Conservation (phyloP, 2,113 vertebrate genomes). For the Conger conger region DNA sequence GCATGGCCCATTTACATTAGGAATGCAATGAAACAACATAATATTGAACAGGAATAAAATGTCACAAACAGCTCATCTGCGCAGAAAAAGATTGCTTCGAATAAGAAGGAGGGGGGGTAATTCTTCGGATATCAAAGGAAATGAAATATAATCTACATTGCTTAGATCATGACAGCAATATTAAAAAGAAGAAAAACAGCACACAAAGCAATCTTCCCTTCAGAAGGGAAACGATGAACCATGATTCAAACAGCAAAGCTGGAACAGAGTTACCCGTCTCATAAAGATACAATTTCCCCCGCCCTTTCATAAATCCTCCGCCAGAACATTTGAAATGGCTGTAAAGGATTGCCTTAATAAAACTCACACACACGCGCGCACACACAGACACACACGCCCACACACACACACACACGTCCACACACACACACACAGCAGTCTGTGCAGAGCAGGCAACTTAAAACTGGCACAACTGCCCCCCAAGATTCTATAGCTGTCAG, state of each 20-base stretch:
- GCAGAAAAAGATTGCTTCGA: neutral
- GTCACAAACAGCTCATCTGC: neutral
- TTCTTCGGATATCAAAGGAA: neutral
- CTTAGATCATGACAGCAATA: neutral
- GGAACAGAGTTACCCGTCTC: neutral
- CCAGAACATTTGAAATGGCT: neutral
- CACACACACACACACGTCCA: no score
- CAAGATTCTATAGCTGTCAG: neutral
- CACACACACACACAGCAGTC: no score
- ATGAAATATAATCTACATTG: neutral
- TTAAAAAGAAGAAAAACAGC: neutral
- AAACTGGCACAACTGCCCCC: neutral
- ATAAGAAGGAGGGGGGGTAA: neutral
- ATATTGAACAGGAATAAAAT: neutral
- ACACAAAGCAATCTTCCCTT: neutral
- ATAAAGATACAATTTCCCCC: constrained; percentile 3
- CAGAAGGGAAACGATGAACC: neutral
- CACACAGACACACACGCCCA: no score
- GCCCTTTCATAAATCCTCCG: neutral
- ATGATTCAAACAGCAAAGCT: neutral
- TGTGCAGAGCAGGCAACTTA: neutral
- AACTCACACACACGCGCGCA: neutral
- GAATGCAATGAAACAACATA: neutral
- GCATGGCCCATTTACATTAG: neutral
- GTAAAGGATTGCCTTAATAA: neutral